These are phyloP conservation scores for Natrix natrix DNA, from an alignment of 2,797 vertebrate genomes.

Conservation along the genomic window DNA sequence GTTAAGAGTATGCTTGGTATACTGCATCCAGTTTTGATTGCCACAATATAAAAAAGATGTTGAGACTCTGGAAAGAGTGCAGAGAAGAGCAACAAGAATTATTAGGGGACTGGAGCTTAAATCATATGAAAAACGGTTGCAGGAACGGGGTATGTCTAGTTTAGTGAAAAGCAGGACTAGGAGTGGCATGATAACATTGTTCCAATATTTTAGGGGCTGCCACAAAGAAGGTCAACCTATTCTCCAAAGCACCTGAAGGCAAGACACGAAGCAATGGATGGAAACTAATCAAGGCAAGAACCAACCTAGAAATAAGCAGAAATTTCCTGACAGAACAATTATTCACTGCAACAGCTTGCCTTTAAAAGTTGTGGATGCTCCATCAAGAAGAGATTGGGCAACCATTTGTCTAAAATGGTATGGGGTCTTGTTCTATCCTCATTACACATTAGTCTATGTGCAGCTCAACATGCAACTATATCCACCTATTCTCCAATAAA, in stretches of 20 bases:
- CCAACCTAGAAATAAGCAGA: neutral
- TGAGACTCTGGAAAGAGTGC: neutral
- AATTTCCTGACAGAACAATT: neutral
- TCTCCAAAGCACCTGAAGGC: neutral
- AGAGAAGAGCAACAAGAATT: neutral
- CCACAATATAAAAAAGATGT: neutral
- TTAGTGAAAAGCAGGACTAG: neutral
- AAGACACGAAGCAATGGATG: neutral
- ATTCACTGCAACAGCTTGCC: neutral
- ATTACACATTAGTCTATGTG: too few species aligned
- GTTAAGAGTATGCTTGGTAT: neutral
- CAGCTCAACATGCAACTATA: too few species aligned
- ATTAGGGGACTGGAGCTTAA: neutral
- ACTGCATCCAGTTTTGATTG: neutral
- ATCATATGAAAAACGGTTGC: neutral
- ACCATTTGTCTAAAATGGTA: neutral
- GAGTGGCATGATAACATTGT: neutral
- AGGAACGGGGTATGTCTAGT: neutral
- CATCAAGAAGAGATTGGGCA: neutral
- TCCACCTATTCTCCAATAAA: too few species aligned
- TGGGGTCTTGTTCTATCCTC: too few species aligned
- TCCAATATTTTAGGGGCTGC: neutral
- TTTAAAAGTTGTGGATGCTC: neutral
- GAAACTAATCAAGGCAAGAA: neutral
- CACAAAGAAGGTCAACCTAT: neutral